phyloP scores from a whole-genome alignment of 2,888 invertebrate genomes.

The Heterodera filipjevi region DNA sequence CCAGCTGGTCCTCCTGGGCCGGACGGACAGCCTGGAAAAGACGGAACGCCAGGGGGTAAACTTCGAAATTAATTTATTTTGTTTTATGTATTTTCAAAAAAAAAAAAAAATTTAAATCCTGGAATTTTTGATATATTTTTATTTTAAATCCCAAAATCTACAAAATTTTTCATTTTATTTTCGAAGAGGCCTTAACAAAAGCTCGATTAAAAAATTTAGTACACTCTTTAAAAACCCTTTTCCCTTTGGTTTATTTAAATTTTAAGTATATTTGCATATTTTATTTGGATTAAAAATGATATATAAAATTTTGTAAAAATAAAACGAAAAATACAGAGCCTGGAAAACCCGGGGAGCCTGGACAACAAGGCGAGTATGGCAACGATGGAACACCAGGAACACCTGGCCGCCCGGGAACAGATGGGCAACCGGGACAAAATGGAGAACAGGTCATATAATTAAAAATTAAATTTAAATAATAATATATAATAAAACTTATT shows the following conservation, averaged over 20 bases:
- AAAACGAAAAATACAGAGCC: not conserved
- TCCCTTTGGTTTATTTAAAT: too few species aligned
- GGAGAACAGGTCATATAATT: not conserved
- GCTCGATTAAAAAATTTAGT: too few species aligned
- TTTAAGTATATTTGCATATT: not conserved
- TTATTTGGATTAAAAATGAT: not conserved
- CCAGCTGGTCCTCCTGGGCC: not conserved
- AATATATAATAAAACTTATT: not conserved
- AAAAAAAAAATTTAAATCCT: too few species aligned
- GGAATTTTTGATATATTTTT: too few species aligned
- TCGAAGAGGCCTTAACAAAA: too few species aligned
- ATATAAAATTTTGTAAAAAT: too few species aligned
- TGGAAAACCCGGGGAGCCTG: not conserved
- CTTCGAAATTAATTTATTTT: too few species aligned
- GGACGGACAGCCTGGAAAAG: not conserved
- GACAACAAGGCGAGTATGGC: not conserved
- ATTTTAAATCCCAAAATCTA: too few species aligned
- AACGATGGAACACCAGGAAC: not conserved
- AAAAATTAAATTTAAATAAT: not conserved
- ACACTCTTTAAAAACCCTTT: too few species aligned
- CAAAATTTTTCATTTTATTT: too few species aligned
- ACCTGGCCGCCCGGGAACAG: not conserved
- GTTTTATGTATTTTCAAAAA: too few species aligned
- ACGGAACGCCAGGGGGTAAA: constrained; percentile 6
- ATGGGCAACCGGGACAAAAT: not conserved